Percentiles rank a stretch among this genome's conserved stretches.
These are phyloP conservation scores for Centropus bengalensis DNA, from an alignment of 2,113 vertebrate genomes.

Conservation along the genomic window DNA sequence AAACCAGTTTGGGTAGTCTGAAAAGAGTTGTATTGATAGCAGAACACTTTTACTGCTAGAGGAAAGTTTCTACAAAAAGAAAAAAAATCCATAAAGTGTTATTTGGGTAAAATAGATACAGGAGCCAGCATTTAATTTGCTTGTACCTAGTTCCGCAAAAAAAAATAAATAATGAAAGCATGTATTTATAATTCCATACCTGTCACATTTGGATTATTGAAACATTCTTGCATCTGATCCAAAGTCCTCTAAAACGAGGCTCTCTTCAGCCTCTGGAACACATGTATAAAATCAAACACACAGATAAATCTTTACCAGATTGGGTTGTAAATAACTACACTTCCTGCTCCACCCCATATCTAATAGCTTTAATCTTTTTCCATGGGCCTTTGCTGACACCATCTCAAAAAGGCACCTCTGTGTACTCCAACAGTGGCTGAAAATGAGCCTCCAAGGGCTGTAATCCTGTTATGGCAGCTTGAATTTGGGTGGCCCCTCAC, in stretches of 20 bases:
- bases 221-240: neutral
- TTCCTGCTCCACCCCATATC: neutral
- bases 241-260: neutral
- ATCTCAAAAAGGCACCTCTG: neutral
- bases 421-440: neutral
- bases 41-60: neutral
- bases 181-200: neutral
- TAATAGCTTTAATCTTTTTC: neutral
- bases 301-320: neutral
- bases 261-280: neutral
- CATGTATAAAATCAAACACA: neutral
- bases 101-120: neutral
- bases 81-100: neutral
- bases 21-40: neutral
- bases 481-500: fast-evolving
- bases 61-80: neutral
- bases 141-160: neutral
- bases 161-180: neutral
- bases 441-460: neutral
- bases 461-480: neutral
- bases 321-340: neutral
- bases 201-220: neutral
- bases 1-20: neutral
- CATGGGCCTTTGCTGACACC: neutral
- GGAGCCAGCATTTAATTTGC: neutral